Base-by-base conservation (phyloP, 2,797 vertebrate genomes). In the Cynopterus sphinx region DNA sequence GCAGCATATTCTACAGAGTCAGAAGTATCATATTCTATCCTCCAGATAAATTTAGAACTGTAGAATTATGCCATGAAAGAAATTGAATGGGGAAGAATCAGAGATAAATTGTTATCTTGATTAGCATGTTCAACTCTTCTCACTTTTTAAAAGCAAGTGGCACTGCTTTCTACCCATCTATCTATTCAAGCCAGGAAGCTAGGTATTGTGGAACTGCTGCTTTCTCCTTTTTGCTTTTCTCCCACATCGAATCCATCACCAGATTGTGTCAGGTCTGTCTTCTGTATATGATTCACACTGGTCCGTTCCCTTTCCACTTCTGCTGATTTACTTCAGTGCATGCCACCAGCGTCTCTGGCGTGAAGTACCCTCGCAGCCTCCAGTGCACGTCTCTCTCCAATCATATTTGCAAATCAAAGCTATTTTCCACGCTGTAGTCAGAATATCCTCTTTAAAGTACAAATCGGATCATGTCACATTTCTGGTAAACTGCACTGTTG, bases 331-430 rank as follows among this genome's bases (percentile, higher is more conserved):
- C 73, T 90, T 68, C 24, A 31, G 26, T 75, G 16, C 31, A 17
- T 9, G 53, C 51, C 57, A 46, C 68, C 31, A 82, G 78, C 39
- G 16, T 61, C 73, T 79, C 81, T 88, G 63, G 87, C 92, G 90
- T n/a, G 59, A 94, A 79, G 51, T 79, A 19, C 24, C 68, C 49
- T 91, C 75, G 87, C 91, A 15, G 59, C 63, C 93, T 97, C 85
- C 87, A 95, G 36, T 16, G 46, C 90, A 31, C 31, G 22, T 49
- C 67, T 83, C 63, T n/a, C 41, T 92, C 77, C 74, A 91, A 82
- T 83, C 3, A 0, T 65, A 49, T 95, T 93, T 96, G 88, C 53
- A 96, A 90, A 96, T 96, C 74, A 90, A 96, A 97, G 92, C 59
- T 49, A 73, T 95, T 96, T 94, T 79, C 90, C 28, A 86, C 90